These are phyloP conservation scores for Strigamia maritima DNA, from an alignment of 2,888 invertebrate species.

Conservation along the genomic window DNA sequence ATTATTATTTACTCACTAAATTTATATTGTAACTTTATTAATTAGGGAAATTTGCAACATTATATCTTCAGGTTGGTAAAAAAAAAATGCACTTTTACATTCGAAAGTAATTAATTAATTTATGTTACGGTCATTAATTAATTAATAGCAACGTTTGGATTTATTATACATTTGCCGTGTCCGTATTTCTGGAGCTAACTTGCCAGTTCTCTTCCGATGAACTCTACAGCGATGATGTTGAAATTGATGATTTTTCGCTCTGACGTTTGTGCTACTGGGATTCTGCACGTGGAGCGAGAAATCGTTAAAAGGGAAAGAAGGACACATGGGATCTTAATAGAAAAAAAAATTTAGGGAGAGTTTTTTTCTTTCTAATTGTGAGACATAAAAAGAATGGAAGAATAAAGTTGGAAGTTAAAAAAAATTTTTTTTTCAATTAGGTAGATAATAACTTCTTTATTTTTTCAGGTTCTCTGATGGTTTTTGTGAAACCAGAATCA, in stretches of 20 bases:
- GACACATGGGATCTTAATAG: not conserved
- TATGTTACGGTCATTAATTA: not conserved
- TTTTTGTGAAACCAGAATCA: conserved; percentile 47
- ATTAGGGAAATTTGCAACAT: not conserved
- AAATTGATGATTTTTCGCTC: conserved; percentile 10
- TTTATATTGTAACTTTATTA: too few species aligned
- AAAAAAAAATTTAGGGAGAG: not conserved
- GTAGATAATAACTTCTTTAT: not conserved
- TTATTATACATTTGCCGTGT: not conserved
- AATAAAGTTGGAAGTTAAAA: not conserved
- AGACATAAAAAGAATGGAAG: not conserved
- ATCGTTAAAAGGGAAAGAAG: not conserved
- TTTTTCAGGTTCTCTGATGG: conserved; percentile 44
- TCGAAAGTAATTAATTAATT: not conserved
- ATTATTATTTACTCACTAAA: too few species aligned
- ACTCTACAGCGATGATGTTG: not conserved
- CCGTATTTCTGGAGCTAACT: not conserved
- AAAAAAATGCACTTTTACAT: not conserved
- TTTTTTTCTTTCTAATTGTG: not conserved
- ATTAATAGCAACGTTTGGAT: not conserved
- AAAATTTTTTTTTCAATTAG: not conserved
- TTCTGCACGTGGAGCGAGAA: not conserved
- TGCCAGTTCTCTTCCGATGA: not conserved
- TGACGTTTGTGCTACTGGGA: not conserved
- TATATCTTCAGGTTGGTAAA: not conserved